Percentiles rank a stretch among this genome's conserved stretches.
Conservation (phyloP, 1,140 invertebrate species). For the Conus ventricosus region DNA sequence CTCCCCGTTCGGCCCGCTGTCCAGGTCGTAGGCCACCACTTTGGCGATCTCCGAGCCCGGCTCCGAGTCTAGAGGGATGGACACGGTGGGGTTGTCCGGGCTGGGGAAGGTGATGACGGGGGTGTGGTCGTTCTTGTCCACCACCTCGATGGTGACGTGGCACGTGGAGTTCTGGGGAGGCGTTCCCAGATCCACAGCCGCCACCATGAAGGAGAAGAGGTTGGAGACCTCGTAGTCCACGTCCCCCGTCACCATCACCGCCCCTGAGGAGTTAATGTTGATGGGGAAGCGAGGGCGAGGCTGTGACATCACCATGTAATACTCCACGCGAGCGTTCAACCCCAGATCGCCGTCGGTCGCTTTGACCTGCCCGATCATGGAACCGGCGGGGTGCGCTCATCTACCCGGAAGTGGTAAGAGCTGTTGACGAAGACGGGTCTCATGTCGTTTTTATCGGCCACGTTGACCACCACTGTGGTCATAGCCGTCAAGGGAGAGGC, state of each 20-base stretch:
- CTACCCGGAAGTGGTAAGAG: constrained; percentile 84
- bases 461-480: constrained; percentile 83
- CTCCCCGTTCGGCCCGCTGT: constrained; percentile 53
- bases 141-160: constrained; percentile 83
- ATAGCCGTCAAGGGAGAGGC: constrained; percentile 84
- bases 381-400: constrained; percentile 88
- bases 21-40: constrained; percentile 52
- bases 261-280: constrained; percentile 75
- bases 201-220: constrained; percentile 92
- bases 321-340: constrained; percentile 90
- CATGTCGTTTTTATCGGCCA: constrained; percentile 96
- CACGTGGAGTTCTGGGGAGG: constrained; percentile 80
- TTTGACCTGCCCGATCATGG: constrained; percentile 88
- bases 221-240: constrained; percentile 91
- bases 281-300: constrained; percentile 35
- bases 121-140: constrained; percentile 82
- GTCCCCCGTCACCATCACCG: constrained; percentile 87
- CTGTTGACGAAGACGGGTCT: constrained; percentile 89
- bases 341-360: constrained; percentile 95
- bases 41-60: constrained; percentile 47
- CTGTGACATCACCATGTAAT: constrained; percentile 81
- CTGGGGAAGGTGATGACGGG: constrained; percentile 58
- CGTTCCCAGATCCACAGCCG: constrained; percentile 82
- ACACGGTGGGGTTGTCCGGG: constrained; percentile 53
- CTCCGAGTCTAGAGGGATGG: constrained; percentile 40